These are phyloP conservation scores for Orthosia cruda DNA, from an alignment of 2,888 invertebrate genomes.

Conservation along the genomic window DNA sequence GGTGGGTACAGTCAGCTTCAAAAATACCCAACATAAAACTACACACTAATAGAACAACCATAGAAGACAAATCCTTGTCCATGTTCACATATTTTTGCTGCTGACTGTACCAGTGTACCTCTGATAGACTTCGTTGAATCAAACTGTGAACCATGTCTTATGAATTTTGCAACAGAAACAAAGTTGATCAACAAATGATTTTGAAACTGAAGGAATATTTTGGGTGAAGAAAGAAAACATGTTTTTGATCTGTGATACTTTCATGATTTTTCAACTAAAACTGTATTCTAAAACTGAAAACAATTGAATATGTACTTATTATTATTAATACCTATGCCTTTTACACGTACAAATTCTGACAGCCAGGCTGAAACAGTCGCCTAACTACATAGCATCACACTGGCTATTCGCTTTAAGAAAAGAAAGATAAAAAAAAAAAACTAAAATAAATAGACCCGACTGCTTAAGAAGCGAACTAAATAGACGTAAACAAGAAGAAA, in stretches of 20 bases:
- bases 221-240: not conserved
- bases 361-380: not conserved
- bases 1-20: constrained; percentile 9
- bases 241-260: constrained; percentile 7
- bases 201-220: constrained; percentile 5
- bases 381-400: not conserved
- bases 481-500: too few species aligned
- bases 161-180: constrained; percentile 63
- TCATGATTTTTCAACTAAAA: not conserved
- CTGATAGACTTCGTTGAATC: constrained; percentile 58
- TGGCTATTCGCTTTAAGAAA: too few species aligned
- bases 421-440: too few species aligned
- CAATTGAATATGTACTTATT: too few species aligned
- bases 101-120: constrained; percentile 16
- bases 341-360: not conserved
- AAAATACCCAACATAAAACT: not conserved
- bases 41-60: not conserved
- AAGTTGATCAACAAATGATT: constrained; percentile 21
- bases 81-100: not conserved
- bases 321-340: too few species aligned
- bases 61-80: too few species aligned
- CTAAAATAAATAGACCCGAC: too few species aligned
- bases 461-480: too few species aligned
- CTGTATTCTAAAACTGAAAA: too few species aligned
- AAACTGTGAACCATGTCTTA: constrained; percentile 54